Conservation (phyloP, 2,113 vertebrate genomes). For the Myotis lucifugus region DNA sequence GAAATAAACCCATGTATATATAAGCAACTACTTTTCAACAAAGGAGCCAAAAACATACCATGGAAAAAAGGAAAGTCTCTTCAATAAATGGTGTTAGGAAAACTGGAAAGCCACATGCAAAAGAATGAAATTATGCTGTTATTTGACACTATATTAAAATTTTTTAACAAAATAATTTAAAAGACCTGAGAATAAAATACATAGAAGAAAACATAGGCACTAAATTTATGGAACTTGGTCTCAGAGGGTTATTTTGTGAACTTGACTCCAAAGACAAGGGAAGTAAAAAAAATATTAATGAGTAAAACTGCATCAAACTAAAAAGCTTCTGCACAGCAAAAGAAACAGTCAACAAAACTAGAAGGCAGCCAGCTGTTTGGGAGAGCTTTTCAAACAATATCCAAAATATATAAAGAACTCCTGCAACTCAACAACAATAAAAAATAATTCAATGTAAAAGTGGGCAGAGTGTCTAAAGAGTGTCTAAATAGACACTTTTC, state of each 20-base stretch:
- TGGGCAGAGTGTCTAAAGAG: neutral
- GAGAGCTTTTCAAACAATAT: neutral
- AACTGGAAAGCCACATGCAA: neutral
- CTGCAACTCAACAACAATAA: neutral
- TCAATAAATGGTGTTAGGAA: neutral
- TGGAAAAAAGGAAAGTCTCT: neutral
- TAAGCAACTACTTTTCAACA: neutral
- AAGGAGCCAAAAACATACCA: neutral
- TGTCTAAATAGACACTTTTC: neutral
- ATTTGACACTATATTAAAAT: neutral
- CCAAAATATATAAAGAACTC: neutral
- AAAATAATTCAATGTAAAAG: neutral
- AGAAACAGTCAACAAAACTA: neutral
- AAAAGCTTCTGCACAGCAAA: neutral
- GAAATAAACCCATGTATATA: neutral
- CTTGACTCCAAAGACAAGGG: neutral
- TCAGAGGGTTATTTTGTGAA: neutral
- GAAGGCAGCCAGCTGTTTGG: neutral
- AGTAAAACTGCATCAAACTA: neutral
- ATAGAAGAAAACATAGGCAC: neutral
- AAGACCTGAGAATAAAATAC: neutral
- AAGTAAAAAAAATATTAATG: neutral
- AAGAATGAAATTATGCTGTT: neutral
- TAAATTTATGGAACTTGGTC: neutral
- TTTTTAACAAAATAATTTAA: neutral